Conservation (phyloP, 2,888 invertebrate species). For the Platycheirus albimanus region DNA sequence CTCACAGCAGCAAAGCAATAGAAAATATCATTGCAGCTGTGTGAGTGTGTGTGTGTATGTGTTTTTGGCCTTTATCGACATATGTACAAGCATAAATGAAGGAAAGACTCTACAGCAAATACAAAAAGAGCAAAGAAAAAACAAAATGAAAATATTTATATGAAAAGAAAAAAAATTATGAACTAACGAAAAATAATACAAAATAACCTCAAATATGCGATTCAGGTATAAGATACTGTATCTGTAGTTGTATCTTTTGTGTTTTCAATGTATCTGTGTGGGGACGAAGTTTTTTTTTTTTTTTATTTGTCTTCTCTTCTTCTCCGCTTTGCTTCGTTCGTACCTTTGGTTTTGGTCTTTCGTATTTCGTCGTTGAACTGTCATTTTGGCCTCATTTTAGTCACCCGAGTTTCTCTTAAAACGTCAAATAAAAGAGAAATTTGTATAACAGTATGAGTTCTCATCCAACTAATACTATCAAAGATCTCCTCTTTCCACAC, state of each 20-base stretch:
- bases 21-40: constrained; percentile 21
- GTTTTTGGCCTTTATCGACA: constrained; percentile 71
- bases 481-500: constrained; percentile 43
- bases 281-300: constrained; percentile 40
- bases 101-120: constrained; percentile 53
- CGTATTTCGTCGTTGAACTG: too few species aligned
- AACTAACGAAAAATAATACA: constrained; percentile 55
- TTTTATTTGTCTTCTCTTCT: constrained; percentile 3
- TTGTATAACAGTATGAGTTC: constrained; percentile 17
- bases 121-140: constrained; percentile 27
- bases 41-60: constrained; percentile 41
- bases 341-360: constrained; percentile 35
- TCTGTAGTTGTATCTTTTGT: constrained; percentile 75
- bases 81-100: constrained; percentile 51
- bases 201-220: constrained; percentile 73
- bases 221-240: constrained; percentile 74
- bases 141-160: constrained; percentile 33
- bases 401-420: constrained; percentile 57
- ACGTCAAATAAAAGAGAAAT: constrained; percentile 35
- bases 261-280: constrained; percentile 52
- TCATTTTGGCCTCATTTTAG: constrained; percentile 65
- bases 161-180: constrained; percentile 53
- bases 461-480: constrained; percentile 18
- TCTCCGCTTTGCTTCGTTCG: constrained; percentile 5
- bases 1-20: too few species aligned